Conservation (phyloP, 2,113 vertebrate species). For the Mesoclemmys tuberculata region DNA sequence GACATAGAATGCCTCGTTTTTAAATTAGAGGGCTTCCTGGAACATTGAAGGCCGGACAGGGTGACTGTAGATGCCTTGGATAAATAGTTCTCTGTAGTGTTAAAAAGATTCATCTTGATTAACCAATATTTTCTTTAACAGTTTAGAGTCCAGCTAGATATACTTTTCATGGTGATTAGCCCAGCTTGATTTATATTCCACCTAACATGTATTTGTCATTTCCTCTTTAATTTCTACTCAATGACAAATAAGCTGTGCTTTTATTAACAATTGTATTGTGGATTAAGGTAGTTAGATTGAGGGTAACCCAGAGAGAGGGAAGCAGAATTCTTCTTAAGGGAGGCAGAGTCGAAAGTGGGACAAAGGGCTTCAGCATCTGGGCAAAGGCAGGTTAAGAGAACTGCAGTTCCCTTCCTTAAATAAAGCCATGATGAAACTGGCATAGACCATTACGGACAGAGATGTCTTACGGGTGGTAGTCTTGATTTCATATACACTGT, state of each 20-base stretch:
- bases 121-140: not conserved
- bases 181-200: not conserved
- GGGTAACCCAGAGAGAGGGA: accelerated
- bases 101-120: not conserved
- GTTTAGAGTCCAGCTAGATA: slow-evolving; percentile 5
- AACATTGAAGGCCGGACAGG: not conserved
- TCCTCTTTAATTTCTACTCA: not conserved
- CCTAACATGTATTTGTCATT: not conserved
- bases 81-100: not conserved
- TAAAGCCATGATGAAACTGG: not conserved
- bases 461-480: not conserved
- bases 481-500: not conserved
- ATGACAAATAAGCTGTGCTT: not conserved
- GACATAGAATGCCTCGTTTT: not conserved
- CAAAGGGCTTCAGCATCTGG: not conserved
- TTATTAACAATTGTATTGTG: not conserved
- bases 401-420: not conserved
- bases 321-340: not conserved
- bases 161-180: slow-evolving; percentile 11
- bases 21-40: not conserved
- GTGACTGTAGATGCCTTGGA: not conserved
- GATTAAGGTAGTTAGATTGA: not conserved
- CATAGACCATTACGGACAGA: not conserved
- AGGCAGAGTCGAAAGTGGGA: not conserved
- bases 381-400: not conserved